A percentile compares a stretch with the other conserved stretches of the same genome.
phyloP scores from a whole-genome alignment of 1,140 invertebrate species.

The Heliconius eleuchia region DNA sequence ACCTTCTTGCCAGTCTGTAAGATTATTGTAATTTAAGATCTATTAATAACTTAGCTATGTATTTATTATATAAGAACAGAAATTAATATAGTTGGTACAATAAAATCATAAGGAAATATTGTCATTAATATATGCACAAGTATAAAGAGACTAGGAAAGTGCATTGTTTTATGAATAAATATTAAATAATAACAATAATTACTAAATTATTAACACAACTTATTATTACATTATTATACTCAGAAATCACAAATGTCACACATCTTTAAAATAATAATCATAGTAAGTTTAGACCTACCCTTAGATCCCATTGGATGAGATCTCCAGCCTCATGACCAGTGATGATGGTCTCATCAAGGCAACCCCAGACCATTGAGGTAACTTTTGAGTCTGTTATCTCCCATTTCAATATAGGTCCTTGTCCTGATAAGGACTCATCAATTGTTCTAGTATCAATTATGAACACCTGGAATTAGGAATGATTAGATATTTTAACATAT shows the following conservation, averaged over 20 bases:
- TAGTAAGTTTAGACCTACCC: constrained; percentile 79
- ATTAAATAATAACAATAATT: too few relatives aligned
- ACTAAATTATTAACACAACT: too few relatives aligned
- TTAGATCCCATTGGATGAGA: constrained; percentile 94
- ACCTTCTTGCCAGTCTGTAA: constrained; percentile 90
- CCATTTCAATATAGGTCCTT: constrained; percentile 77
- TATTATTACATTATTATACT: too few relatives aligned
- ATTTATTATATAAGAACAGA: too few relatives aligned
- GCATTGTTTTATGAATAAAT: too few relatives aligned
- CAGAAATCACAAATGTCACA: too few relatives aligned
- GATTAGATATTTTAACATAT: neutral
- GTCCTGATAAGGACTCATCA: constrained; percentile 82
- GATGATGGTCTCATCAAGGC: constrained; percentile 94
- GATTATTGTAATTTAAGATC: constrained; percentile 14
- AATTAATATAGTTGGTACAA: too few relatives aligned
- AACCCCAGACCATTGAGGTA: constrained; percentile 95
- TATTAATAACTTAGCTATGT: too few relatives aligned
- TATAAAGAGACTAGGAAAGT: too few relatives aligned
- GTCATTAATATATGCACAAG: too few relatives aligned
- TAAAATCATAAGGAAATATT: too few relatives aligned
- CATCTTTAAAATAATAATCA: too few relatives aligned
- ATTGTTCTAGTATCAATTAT: constrained; percentile 90
- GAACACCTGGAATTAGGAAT: constrained; percentile 82
- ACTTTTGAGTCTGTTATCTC: constrained; percentile 87
- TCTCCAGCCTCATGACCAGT: constrained; percentile 97